Conservation (phyloP, 2,797 vertebrate genomes). For the Coregonus sp. region DNA sequence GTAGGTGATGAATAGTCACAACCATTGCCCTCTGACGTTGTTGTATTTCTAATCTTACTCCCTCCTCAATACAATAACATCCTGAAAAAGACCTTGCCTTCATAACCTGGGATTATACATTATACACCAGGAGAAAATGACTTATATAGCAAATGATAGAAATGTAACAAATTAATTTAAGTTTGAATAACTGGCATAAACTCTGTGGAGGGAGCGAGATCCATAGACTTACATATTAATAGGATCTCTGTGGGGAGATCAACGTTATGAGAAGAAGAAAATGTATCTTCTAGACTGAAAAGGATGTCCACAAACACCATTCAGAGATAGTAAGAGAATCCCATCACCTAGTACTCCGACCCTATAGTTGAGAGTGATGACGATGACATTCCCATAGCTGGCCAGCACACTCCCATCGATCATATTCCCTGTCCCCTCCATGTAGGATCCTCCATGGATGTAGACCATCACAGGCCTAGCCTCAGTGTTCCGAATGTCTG, state of each 20-base stretch:
- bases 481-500: slow-evolving; percentile 80
- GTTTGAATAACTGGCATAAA: background rate
- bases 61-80: background rate
- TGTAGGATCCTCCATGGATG: slow-evolving; percentile 98
- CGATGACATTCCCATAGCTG: slow-evolving; percentile 97
- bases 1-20: slow-evolving; percentile 30
- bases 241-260: background rate
- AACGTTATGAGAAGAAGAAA: background rate
- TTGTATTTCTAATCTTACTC: slow-evolving; percentile 23
- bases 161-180: background rate
- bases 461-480: slow-evolving; percentile 99
- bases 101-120: background rate
- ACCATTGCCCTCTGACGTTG: slow-evolving; percentile 37
- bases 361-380: slow-evolving; percentile 98
- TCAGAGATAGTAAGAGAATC: slow-evolving; percentile 13
- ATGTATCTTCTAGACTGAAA: background rate
- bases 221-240: background rate
- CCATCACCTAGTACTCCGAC: slow-evolving; percentile 94
- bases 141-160: background rate
- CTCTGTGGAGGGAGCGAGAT: background rate
- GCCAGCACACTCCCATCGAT: slow-evolving; percentile 98
- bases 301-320: too few species aligned
- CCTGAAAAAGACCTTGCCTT: background rate
- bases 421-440: slow-evolving; percentile 99
- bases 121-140: background rate